phyloP scores from a whole-genome alignment of 2,888 invertebrate species.

The Cephus spinipes region DNA sequence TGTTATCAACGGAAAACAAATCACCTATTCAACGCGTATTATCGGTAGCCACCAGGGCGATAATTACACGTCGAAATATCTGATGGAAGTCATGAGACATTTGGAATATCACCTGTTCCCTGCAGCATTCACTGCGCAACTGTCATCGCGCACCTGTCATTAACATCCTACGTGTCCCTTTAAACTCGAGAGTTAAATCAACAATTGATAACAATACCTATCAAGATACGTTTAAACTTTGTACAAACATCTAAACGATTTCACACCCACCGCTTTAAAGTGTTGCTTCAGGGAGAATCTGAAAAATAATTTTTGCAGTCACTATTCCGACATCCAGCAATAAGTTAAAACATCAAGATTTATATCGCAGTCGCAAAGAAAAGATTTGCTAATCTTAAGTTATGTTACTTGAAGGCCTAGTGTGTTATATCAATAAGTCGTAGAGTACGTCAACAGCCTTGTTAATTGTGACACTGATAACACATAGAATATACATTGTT shows the following conservation, averaged over 20 bases:
- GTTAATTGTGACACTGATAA: neutral
- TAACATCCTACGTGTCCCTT: conserved; percentile 1
- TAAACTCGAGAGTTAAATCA: neutral
- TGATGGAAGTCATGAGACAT: conserved; percentile 37
- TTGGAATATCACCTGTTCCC: conserved; percentile 42
- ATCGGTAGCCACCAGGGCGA: conserved; percentile 25
- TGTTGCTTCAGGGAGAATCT: too few species aligned
- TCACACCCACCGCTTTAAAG: too few species aligned
- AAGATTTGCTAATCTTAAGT: neutral
- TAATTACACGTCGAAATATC: conserved; percentile 23
- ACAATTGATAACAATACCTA: neutral
- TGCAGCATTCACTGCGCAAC: conserved; percentile 19
- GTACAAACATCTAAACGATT: too few species aligned
- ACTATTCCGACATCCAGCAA: neutral
- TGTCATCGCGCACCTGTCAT: conserved; percentile 33
- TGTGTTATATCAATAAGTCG: neutral
- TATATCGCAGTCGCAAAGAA: too few species aligned
- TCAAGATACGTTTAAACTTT: too few species aligned
- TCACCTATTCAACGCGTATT: conserved; percentile 11
- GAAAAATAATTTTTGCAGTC: neutral
- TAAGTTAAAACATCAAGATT: neutral
- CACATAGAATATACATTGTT: neutral
- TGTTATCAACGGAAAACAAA: neutral
- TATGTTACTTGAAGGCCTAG: neutral
- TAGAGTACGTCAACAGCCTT: neutral